These are phyloP conservation scores for Marasmarcha lunaedactyla DNA, from an alignment of 2,888 invertebrate species.

Conservation along the genomic window DNA sequence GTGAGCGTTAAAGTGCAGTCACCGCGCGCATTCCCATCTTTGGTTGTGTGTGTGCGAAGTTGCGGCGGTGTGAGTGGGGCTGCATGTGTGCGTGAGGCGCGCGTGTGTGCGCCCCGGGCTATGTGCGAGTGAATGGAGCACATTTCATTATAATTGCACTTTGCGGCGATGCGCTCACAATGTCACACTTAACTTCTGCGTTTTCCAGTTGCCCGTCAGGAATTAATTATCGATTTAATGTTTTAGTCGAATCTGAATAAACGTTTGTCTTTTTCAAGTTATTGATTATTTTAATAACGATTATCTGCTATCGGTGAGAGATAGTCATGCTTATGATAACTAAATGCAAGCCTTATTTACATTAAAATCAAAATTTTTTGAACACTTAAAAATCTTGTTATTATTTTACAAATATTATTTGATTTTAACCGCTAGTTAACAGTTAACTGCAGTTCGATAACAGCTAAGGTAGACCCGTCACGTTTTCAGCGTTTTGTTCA, in stretches of 20 bases:
- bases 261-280: no score
- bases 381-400: no score
- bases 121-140: constrained; percentile 69
- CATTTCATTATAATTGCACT: constrained; percentile 61
- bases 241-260: no score
- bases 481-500: constrained; percentile 62
- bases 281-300: no score
- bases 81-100: constrained; percentile 31
- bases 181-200: constrained; percentile 38
- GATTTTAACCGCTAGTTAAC: constrained; percentile 55
- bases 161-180: constrained; percentile 58
- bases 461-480: constrained; percentile 53
- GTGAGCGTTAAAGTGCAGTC: constrained; percentile 68
- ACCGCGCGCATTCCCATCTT: constrained; percentile 64
- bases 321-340: no score
- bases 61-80: constrained; percentile 14
- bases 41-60: constrained; percentile 37
- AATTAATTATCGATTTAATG: no score
- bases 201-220: not conserved
- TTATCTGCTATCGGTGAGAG: no score
- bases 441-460: constrained; percentile 32
- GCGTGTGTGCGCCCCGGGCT: constrained; percentile 53
- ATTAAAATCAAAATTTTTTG: no score
- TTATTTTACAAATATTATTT: constrained; percentile 17
- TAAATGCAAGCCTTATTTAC: no score